Evolutionary conservation across 2,797 vertebrate species (phyloP).

Genomic region (Siniperca undulata): DNA sequence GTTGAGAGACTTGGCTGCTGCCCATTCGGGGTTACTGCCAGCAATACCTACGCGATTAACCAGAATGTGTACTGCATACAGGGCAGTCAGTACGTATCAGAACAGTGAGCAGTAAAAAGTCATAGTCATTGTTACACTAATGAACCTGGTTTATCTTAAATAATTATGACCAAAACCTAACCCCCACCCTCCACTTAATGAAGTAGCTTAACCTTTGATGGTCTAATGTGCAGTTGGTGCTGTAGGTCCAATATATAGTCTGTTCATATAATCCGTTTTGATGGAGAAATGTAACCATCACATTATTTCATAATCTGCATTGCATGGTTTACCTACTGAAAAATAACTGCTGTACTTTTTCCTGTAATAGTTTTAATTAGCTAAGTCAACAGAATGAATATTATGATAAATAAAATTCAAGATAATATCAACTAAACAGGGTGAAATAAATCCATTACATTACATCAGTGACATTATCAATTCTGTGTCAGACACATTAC

Average conservation of each 20-base stretch:
- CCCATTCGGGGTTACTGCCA: neutral
- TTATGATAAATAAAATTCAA: neutral
- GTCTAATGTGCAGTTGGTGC: neutral
- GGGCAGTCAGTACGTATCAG: neutral
- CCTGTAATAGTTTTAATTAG: slow-evolving; percentile 8
- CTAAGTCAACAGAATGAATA: neutral
- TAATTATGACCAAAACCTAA: neutral
- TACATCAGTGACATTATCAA: neutral
- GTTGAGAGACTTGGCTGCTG: neutral
- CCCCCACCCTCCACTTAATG: neutral
- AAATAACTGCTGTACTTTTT: neutral
- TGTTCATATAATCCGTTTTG: neutral
- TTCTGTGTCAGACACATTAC: neutral
- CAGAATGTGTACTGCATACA: neutral
- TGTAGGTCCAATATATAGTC: neutral
- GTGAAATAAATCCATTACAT: slow-evolving; percentile 4
- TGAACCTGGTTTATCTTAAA: neutral
- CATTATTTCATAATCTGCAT: neutral
- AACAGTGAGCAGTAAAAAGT: neutral
- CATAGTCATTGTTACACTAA: neutral
- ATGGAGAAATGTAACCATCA: slow-evolving; percentile 4
- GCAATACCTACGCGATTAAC: neutral
- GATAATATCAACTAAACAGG: neutral
- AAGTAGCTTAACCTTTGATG: neutral
- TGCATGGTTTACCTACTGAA: neutral